Base-by-base conservation (phyloP, 2,113 vertebrate genomes). In the Nannospalax galili region DNA sequence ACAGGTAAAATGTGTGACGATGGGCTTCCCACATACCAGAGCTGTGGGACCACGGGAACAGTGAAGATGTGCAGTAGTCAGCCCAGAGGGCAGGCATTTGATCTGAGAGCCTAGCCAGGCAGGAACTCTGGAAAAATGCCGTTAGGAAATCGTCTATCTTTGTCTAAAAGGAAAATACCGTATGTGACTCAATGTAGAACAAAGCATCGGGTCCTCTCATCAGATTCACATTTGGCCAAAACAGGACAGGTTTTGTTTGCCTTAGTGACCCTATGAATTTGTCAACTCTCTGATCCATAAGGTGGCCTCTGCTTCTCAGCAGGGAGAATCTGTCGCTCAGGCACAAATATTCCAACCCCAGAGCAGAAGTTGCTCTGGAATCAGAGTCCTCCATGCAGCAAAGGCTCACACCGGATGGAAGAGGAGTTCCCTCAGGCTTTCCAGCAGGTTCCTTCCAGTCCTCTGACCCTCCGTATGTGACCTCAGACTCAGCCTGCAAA, bases 331-430 rank as follows among this genome's bases (percentile, higher is more conserved):
- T 9, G 14, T 52, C 37, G 15, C 17, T 35, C 16, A 11, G 16
- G 2, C 24, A 7, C 1, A 2, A 19, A 20, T 30, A 3, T 26
- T 37, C 9, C 12, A n/a, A 1, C 19, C 62, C 2, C 30, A 17
- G 30, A 48, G 74, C 42, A 10, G 52, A 58, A 48, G 80, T 8
- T 22, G 1, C n/a, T 12, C 2, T 52, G 17, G 24, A 58, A n/a
- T 67, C 4, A 0, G 35, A 22, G 26, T 56, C 79, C 5, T 1
- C 64, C 3, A 0, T 0, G 0, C 28, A 16, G 40, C 0, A 6
- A 67, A 65, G 37, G 37, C 42, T 60, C 40, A 40, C 0, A 0
- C 3, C 10, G 28, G 16, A 16, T 42, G 7, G 62, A 45, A 65
- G 32, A 40, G 58, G 16, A 8, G 28, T 35, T 5, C 3, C 26